Evolutionary conservation across 2,797 vertebrate genomes (phyloP), one percentile per base, ranked within the genome.

Genomic region (Sebastes melanostomus): DNA sequence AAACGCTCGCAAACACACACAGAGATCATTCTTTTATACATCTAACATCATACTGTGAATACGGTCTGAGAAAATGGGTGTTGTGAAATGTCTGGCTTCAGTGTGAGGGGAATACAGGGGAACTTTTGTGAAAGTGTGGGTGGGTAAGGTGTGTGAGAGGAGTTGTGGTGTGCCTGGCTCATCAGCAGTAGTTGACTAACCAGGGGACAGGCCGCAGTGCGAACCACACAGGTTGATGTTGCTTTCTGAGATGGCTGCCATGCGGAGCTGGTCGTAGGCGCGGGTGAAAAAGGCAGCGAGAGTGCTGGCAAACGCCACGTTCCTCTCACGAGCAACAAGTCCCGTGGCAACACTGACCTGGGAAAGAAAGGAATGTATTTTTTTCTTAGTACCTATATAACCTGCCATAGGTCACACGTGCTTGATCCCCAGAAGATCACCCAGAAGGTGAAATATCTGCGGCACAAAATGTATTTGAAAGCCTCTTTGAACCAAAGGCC

Each of bases 211-310:
- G 0, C 98, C 98, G 0, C 98, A 99, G 94, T 99, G 98, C 0
- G 98, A 99, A 80, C 98, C 98, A 1, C 97, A 98, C 74, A 99
- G 95, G 85, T 98, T 99, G 93, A 99, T 95, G 95, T 97, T 97
- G 93, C 98, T 99, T 58, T 99, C 98, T 0, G 98, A 99, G 91
- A 99, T 97, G 85, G 97, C 98, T 0, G 98, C 98, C 97, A 98
- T 99, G 80, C 97, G 97, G 46, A 99, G 96, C 90, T 99, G 98
- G 91, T 99, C 98, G 3, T 96, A 98, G 0, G 98, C 97, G 8
- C 98, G 95, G 0, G 96, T 96, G 90, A 97, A 98, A 92, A 99
- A 98, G 52, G 98, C 97, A 16, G 98, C 97, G 2, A 99, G 97
- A 1, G 97, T 96, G 85, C 97, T 98, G 78, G 96, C 97, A 83